Evolutionary conservation across 2,113 vertebrate species (phyloP), one percentile per base, ranked within the genome.

Genomic region (Butorides virescens): DNA sequence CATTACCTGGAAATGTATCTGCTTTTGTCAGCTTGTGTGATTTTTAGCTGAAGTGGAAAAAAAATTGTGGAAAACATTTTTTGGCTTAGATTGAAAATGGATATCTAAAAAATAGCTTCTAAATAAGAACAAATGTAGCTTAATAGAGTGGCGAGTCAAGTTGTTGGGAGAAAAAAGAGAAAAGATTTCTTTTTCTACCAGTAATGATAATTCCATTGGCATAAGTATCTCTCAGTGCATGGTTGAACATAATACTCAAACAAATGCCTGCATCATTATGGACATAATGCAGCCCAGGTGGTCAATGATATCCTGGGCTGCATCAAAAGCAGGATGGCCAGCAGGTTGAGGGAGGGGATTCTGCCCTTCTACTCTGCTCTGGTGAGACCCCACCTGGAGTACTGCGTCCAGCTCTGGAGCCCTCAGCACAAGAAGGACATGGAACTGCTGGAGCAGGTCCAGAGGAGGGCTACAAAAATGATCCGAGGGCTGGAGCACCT

Each of bases 101-200:
- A 1, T 86, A 88, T 50, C 72, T 81, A 59, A 88, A 95, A 95
- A 95, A 83, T 5, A 77, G 44, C 39, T 95, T 76, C 74, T 79
- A 68, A 93, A 71, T 84, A 92, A 90, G 82, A 94, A 70, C 25
- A 95, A 96, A 84, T 75, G 87, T 27, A 81, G 21, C 50, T 93
- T 88, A 92, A 88, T 42, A 49, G 47, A 88, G 32, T 42, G 14
- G 55, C 44, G 67, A 91, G 44, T 90, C 67, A 88, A 88, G 72
- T 21, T 34, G 30, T 20, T 15, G 4, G 67, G 92, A 88, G 74
- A 79, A 82, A 82, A 82, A 94, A 68, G 15, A 59, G 26, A 79
- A 75, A 84, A 58, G 37, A 92, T 90, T 94, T 80, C 32, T 92
- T 92, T 96, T 70, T 82, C 15, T 42, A 70, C 71, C 34, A 55